Evolutionary conservation across 2,113 vertebrate genomes (phyloP), one percentile per base, ranked within the genome.

Genomic region (Ctenomys sociabilis): DNA sequence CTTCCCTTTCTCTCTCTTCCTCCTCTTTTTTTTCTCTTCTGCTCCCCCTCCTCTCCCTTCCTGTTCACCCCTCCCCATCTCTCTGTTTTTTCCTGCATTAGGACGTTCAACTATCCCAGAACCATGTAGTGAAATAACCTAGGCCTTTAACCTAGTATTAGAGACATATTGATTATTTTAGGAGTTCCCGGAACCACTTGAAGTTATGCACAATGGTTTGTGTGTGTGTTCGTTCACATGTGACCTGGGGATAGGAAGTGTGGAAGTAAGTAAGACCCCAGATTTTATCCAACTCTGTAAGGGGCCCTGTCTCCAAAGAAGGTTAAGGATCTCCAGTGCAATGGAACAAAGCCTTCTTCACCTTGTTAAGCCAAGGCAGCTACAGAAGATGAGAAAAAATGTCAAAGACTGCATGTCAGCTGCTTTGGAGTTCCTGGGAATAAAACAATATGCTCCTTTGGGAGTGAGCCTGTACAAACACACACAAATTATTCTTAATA

Each of bases 401-500:
- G 37, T 73, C 24, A 66, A 43, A 85, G 32, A 26, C 28, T 87
- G 70, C 1, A 0, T 45, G 35, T 68, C 85, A 89, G 28, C 59
- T 54, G 80, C 66, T 75, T 87, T 72, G 3, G 78, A 59, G 10
- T 77, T 94, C 63, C 59, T 83, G 37, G 77, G 94, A 90, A 95
- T 92, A 93, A 93, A 93, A 68, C 3, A 21, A 88, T 49, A 77
- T 6, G 52, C 72, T 37, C 77, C 66, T 1, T 92, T 92, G 82
- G 85, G 94, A 88, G 40, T 40, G 73, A 64, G 57, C 59, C 80
- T 93, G 70, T 72, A 81, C 21, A 94, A 94, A 97, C 11, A 90
- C 26, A 86, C 32, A 68, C 85, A 93, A 57, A 93, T 95, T 93
- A 26, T 92, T 95, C 37, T 80, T 57, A 68, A 85, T 92, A 93